phyloP scores from a whole-genome alignment of 2,113 vertebrate genomes.

The Chunga burmeisteri region DNA sequence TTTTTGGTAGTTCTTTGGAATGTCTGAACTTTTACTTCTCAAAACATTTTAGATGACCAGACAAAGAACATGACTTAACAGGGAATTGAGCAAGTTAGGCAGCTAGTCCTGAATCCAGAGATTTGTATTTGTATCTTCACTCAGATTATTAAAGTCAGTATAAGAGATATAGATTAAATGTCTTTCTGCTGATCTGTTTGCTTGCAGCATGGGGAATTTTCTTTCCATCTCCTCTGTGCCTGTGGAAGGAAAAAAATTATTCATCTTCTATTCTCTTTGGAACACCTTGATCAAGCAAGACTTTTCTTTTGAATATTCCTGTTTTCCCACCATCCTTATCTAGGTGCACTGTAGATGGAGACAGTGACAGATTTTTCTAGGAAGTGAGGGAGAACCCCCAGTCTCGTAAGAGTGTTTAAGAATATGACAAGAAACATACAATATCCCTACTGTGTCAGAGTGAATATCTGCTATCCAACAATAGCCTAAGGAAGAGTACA shows the following conservation, averaged over 20 bases:
- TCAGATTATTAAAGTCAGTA: background rate
- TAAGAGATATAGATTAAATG: background rate
- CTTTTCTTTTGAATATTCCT: background rate
- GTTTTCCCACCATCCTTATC: background rate
- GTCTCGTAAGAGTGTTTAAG: background rate
- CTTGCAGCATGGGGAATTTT: background rate
- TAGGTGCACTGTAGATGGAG: background rate
- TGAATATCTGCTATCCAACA: background rate
- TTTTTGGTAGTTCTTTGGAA: background rate
- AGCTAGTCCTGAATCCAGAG: background rate
- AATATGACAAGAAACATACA: background rate
- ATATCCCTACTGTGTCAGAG: background rate
- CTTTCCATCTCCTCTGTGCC: background rate
- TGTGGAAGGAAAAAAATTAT: background rate
- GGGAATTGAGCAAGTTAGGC: background rate
- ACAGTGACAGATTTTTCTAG: background rate
- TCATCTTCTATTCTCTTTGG: background rate
- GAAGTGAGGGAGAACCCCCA: background rate
- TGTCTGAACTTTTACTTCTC: background rate
- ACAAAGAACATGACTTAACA: background rate
- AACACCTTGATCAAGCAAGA: background rate
- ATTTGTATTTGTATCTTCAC: background rate
- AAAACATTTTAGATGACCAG: background rate
- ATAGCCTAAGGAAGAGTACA: background rate
- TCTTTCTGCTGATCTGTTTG: background rate